These are phyloP conservation scores for Lycaena phlaeas DNA, from an alignment of 2,888 invertebrate species.

Conservation along the genomic window DNA sequence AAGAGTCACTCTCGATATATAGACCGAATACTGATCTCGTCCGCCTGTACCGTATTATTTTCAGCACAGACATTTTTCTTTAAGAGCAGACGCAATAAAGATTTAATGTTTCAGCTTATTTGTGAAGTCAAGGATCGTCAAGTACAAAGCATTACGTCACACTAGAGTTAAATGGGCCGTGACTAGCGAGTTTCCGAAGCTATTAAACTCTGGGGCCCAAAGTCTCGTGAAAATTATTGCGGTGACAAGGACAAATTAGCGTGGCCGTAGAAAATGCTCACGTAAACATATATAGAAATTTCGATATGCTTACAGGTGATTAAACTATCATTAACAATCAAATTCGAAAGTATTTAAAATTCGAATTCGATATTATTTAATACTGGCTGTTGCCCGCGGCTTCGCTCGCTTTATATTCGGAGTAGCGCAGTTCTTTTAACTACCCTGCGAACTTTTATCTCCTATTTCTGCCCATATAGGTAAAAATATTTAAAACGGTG, in stretches of 20 bases:
- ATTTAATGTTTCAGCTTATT: constrained; percentile 10
- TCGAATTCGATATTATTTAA: too few relatives aligned
- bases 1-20: too few relatives aligned
- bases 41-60: too few relatives aligned
- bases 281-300: background rate
- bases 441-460: too few relatives aligned
- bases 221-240: constrained; percentile 11
- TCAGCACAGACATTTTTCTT: background rate
- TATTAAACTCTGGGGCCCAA: constrained; percentile 12
- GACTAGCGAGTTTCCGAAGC: constrained; percentile 11
- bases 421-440: too few relatives aligned
- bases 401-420: too few relatives aligned
- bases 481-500: too few relatives aligned
- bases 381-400: too few relatives aligned
- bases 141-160: constrained; percentile 9
- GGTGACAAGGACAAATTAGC: constrained; percentile 11
- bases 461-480: too few relatives aligned
- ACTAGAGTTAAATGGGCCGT: constrained; percentile 11
- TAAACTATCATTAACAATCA: too few relatives aligned
- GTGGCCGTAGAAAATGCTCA: constrained; percentile 3
- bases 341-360: too few relatives aligned
- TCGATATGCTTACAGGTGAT: background rate
- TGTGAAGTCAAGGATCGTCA: constrained; percentile 10
- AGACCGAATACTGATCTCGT: too few relatives aligned
- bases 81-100: constrained; percentile 1